Conservation (phyloP, 1,140 invertebrate species). For the Nautilus pompilius region DNA sequence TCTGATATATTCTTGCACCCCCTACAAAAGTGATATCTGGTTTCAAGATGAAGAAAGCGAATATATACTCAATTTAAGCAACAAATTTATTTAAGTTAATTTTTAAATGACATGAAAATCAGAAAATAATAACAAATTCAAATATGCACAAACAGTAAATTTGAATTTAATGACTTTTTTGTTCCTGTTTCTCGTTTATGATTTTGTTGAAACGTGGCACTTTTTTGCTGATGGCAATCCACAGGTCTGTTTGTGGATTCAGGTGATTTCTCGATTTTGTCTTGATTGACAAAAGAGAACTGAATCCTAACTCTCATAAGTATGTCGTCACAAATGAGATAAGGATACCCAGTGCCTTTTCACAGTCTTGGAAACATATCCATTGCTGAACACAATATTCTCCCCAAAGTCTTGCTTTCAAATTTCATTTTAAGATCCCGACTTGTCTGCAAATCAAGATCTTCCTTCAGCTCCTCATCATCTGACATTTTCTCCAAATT, state of each 20-base stretch:
- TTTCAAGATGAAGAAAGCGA: too few relatives aligned
- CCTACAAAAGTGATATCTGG: too few relatives aligned
- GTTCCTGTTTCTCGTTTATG: not conserved
- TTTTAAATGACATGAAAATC: too few relatives aligned
- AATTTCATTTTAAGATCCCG: not conserved
- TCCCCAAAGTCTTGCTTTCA: not conserved
- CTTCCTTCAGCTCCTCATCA: not conserved
- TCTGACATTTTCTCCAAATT: not conserved
- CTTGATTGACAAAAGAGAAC: not conserved
- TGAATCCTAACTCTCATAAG: not conserved
- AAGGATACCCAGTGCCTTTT: not conserved
- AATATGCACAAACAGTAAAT: too few relatives aligned
- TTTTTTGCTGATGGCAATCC: not conserved
- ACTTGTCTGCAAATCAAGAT: not conserved
- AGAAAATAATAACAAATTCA: too few relatives aligned
- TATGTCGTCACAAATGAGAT: not conserved
- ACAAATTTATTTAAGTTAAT: too few relatives aligned
- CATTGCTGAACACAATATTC: not conserved
- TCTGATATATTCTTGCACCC: too few relatives aligned
- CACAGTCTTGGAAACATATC: not conserved
- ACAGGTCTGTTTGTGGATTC: not conserved
- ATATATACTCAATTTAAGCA: too few relatives aligned
- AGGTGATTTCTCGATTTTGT: not conserved
- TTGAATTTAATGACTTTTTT: slow-evolving; percentile 1
- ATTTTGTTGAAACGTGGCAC: not conserved